phyloP scores from a whole-genome alignment of 1,140 invertebrate genomes.

The Diabrotica virgifera region DNA sequence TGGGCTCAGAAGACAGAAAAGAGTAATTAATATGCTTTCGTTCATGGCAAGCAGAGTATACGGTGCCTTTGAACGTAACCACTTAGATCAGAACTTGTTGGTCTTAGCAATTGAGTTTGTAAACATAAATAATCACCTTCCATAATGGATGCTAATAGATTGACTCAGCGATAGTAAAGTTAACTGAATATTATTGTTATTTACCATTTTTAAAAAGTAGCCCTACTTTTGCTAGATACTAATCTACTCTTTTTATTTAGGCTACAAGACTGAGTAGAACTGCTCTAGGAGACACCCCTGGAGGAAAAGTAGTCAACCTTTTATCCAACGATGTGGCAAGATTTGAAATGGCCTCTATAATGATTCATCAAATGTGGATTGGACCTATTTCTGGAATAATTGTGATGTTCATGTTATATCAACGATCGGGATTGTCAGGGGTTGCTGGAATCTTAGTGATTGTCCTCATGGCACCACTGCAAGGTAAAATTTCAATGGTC shows the following conservation, averaged over 20 bases:
- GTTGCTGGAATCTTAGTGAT: constrained; percentile 74
- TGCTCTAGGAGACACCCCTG: constrained; percentile 71
- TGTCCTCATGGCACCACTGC: constrained; percentile 76
- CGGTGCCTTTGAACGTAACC: too few species aligned
- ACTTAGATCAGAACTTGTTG: too few species aligned
- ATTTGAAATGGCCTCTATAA: constrained; percentile 63
- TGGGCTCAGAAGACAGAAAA: too few species aligned
- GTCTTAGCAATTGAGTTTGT: too few species aligned
- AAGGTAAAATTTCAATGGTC: constrained; percentile 53
- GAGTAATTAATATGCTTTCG: too few species aligned
- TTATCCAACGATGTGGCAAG: constrained; percentile 84
- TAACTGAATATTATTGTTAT: too few species aligned
- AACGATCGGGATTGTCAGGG: constrained; percentile 67
- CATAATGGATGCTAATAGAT: too few species aligned
- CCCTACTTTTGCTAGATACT: not conserved
- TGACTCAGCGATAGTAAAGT: too few species aligned
- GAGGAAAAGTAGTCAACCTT: constrained; percentile 85
- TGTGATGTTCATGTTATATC: constrained; percentile 71
- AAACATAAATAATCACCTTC: too few species aligned
- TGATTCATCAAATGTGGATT: constrained; percentile 72
- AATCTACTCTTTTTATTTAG: constrained; percentile 44
- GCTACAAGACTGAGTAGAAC: constrained; percentile 63
- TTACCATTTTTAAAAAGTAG: too few species aligned
- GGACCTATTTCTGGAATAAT: constrained; percentile 75
- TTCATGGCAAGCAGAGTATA: too few species aligned